Conservation (phyloP, 37 sponge, comb jelly and placozoan species). For the Spongilla lacustris region DNA sequence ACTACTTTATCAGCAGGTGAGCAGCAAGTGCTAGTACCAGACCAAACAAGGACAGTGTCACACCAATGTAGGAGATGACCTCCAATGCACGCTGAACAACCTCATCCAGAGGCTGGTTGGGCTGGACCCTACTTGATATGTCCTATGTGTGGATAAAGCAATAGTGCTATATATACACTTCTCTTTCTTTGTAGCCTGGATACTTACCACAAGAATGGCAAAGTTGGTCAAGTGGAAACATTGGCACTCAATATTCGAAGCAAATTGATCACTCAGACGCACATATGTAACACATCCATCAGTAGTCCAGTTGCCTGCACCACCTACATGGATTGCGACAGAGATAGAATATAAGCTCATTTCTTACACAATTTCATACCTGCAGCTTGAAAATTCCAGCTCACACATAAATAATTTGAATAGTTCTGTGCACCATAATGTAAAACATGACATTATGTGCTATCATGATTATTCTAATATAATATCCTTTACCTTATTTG, state of each 20-base stretch:
- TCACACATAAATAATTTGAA: background rate
- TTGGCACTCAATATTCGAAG: slow-evolving; percentile 2
- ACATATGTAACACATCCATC: slow-evolving; percentile 21
- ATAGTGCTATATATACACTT: background rate
- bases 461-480: too few species aligned
- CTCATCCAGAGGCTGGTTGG: too few species aligned
- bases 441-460: too few species aligned
- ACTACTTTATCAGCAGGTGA: slow-evolving; percentile 34
- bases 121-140: background rate
- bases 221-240: slow-evolving; percentile 63
- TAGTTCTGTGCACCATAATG: background rate
- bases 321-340: slow-evolving; percentile 9
- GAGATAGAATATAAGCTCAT: too few species aligned
- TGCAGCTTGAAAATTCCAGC: slow-evolving; percentile 22
- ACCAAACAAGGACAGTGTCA: slow-evolving; percentile 22
- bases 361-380: background rate
- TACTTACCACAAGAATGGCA: slow-evolving; percentile 60
- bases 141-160: background rate
- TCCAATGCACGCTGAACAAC: slow-evolving; percentile 5
- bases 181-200: background rate
- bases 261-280: background rate
- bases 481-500: too few species aligned
- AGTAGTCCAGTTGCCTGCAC: slow-evolving; percentile 32
- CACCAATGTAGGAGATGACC: slow-evolving; percentile 44
- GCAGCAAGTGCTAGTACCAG: slow-evolving; percentile 42